A percentile compares a stretch with the other conserved stretches of the same genome.
These are phyloP conservation scores for Eurytoma californica DNA, from an alignment of 2,888 invertebrate species.

Conservation along the genomic window DNA sequence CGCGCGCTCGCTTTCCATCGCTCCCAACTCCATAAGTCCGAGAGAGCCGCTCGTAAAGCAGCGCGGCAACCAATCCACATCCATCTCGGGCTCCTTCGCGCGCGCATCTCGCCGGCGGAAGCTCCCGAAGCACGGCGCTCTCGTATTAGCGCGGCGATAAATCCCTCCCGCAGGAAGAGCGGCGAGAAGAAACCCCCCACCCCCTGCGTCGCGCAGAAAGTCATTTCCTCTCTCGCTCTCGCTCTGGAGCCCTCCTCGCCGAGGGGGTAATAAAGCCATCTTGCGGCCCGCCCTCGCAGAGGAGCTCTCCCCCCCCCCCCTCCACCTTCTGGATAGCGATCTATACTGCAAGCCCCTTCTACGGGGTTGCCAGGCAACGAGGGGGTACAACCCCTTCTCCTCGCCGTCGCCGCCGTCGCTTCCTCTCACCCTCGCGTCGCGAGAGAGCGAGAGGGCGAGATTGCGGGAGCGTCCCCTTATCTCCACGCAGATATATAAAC, in stretches of 20 bases:
- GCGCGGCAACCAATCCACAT: background rate
- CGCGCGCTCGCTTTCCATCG: too few species aligned
- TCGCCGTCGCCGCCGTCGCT: background rate
- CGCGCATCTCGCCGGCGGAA: slow-evolving; percentile 1
- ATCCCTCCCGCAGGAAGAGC: slow-evolving; percentile 37
- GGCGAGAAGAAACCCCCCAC: slow-evolving; percentile 3
- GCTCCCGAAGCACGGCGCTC: background rate
- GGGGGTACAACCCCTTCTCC: slow-evolving; percentile 62
- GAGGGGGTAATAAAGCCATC: slow-evolving; percentile 74
- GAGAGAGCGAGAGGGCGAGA: slow-evolving; percentile 18
- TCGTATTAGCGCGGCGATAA: slow-evolving; percentile 52
- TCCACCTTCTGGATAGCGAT: slow-evolving; percentile 70
- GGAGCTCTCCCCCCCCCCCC: slow-evolving; percentile 43
- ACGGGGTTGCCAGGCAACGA: slow-evolving; percentile 64
- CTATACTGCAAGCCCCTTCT: slow-evolving; percentile 64
- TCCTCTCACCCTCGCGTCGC: slow-evolving; percentile 24
- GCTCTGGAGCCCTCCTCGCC: slow-evolving; percentile 54
- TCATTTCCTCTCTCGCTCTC: slow-evolving; percentile 45
- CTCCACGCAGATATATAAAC: slow-evolving; percentile 12
- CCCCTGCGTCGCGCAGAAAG: slow-evolving; percentile 25
- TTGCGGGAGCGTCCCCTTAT: slow-evolving; percentile 12
- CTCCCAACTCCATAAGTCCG: background rate
- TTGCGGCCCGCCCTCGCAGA: slow-evolving; percentile 63
- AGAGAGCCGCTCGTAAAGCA: too few species aligned
- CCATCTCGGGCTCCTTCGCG: background rate